A percentile compares a stretch with the other conserved stretches of the same genome.
Evolutionary conservation across 2,797 vertebrate genomes (phyloP).

Genomic region (Pachyuromys duprasi): DNA sequence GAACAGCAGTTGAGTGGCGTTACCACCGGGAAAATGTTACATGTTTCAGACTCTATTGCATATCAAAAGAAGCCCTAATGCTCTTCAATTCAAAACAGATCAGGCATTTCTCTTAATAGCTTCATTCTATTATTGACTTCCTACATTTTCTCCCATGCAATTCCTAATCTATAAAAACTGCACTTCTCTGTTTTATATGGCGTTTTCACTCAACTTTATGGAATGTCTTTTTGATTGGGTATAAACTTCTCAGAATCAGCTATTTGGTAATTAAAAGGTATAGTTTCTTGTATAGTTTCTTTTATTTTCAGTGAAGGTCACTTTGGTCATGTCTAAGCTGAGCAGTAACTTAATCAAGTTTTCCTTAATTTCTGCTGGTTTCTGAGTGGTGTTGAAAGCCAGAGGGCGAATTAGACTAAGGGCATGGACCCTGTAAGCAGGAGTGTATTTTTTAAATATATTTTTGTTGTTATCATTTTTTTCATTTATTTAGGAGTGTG

Average conservation of each 20-base stretch:
- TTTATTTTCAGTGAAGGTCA: background rate
- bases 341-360: background rate
- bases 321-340: background rate
- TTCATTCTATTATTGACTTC: background rate
- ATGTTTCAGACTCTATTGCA: background rate
- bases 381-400: background rate
- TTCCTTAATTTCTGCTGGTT: background rate
- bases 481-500: background rate
- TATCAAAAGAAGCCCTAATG: background rate
- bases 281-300: background rate
- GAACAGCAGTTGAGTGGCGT: background rate
- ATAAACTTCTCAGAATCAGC: background rate
- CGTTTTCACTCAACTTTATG: background rate
- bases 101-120: background rate
- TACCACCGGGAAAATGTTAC: background rate
- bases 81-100: background rate
- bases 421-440: background rate
- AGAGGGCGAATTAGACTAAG: background rate
- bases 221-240: conserved; percentile 1
- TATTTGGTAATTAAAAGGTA: background rate
- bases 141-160: background rate
- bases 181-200: background rate
- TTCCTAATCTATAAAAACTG: background rate
- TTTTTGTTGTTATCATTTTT: too few species aligned
- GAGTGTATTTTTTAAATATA: background rate